Conservation (phyloP, 2,888 invertebrate species). For the Nephrotoma guestfalica region DNA sequence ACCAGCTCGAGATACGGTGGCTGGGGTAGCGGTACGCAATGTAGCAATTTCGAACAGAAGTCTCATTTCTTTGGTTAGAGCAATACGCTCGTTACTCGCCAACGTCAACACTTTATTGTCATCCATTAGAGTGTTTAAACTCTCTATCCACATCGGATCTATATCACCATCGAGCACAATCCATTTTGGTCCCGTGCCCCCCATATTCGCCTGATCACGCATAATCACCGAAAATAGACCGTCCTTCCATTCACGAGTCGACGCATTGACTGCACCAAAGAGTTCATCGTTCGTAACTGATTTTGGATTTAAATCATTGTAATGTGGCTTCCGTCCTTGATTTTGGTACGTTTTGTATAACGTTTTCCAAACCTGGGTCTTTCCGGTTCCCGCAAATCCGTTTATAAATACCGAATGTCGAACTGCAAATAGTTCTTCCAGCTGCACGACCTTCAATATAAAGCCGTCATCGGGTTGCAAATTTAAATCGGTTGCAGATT, state of each 20-base stretch:
- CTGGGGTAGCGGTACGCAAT: slow-evolving; percentile 83
- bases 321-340: slow-evolving; percentile 66
- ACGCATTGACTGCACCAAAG: slow-evolving; percentile 86
- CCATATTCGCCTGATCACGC: slow-evolving; percentile 84
- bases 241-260: slow-evolving; percentile 85
- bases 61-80: slow-evolving; percentile 76
- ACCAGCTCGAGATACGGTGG: slow-evolving; percentile 88
- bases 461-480: slow-evolving; percentile 87
- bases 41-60: slow-evolving; percentile 87
- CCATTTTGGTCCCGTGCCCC: slow-evolving; percentile 81
- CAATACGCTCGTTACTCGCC: slow-evolving; percentile 89
- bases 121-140: slow-evolving; percentile 92
- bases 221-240: slow-evolving; percentile 87
- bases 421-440: slow-evolving; percentile 85
- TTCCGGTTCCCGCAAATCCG: slow-evolving; percentile 81
- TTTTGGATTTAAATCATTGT: slow-evolving; percentile 87
- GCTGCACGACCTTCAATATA: slow-evolving; percentile 72
- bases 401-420: slow-evolving; percentile 85
- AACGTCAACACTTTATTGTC: slow-evolving; percentile 88
- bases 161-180: slow-evolving; percentile 92
- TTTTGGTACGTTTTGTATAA: slow-evolving; percentile 69
- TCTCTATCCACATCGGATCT: slow-evolving; percentile 98
- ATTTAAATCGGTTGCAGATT: slow-evolving; percentile 65
- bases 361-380: slow-evolving; percentile 86
- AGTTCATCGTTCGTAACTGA: slow-evolving; percentile 92